Evolutionary conservation across 53 echinoderm and acorn worm species (phyloP).

Genomic region (Stichopus horrens): DNA sequence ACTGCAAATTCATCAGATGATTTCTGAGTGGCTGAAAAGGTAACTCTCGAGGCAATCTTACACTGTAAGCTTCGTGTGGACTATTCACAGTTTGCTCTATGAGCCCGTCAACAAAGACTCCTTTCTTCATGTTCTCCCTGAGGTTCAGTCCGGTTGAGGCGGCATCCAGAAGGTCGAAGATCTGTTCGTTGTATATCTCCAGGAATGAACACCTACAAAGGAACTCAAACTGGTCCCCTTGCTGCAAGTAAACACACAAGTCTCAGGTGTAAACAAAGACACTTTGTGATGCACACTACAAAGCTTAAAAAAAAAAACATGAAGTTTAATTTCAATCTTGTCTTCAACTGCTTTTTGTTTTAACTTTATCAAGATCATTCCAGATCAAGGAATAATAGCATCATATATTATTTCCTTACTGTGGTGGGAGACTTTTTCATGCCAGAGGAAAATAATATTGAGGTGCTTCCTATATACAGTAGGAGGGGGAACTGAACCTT

Average conservation of each 20-base stretch:
- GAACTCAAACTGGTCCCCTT: constrained; percentile 90
- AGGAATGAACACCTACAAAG: constrained; percentile 87
- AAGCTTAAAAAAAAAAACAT: not conserved
- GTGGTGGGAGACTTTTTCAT: too few species aligned
- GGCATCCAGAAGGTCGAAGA: constrained; percentile 90
- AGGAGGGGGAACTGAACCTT: too few species aligned
- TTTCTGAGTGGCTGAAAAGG: too few species aligned
- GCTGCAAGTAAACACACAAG: constrained; percentile 56
- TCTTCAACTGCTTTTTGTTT: not conserved
- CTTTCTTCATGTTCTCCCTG: constrained; percentile 91
- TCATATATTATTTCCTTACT: too few species aligned
- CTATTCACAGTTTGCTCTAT: constrained; percentile 75
- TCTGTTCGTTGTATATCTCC: constrained; percentile 94
- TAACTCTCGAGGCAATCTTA: constrained; percentile 27
- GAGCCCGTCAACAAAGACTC: constrained; percentile 92
- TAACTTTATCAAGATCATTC: too few species aligned
- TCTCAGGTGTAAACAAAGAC: not conserved
- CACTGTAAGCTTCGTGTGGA: constrained; percentile 82
- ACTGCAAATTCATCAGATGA: too few species aligned
- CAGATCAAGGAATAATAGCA: too few species aligned
- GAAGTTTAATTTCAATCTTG: not conserved
- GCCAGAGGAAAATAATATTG: too few species aligned
- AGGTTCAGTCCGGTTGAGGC: constrained; percentile 85
- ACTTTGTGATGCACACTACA: not conserved
- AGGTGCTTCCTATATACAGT: too few species aligned